Evolutionary conservation across 2,888 invertebrate genomes (phyloP), one percentile per base, ranked within the genome.

Genomic region (Tachina fera): DNA sequence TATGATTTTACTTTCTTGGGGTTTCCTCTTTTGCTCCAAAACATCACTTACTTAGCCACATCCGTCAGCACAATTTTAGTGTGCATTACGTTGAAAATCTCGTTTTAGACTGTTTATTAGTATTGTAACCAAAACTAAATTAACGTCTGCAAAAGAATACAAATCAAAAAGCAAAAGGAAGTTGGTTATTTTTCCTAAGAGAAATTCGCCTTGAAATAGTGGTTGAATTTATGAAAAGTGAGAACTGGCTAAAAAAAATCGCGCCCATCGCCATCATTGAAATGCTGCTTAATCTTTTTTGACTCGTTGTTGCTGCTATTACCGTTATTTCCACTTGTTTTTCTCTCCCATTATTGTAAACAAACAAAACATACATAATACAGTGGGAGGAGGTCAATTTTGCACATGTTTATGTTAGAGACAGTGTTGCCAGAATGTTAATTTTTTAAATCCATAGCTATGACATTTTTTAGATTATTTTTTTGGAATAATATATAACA

Each of bases 61-160:
- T 74, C 85, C 77, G 86, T 86, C 80, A 76, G 76, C 86, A 80
- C 82, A 49, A 75, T 45, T 56, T 67, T 16, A 76, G 13, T 78
- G 87, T 87, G 86, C 87, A 84, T 71, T 75, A 75, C 77, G 67
- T 72, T 75, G 61, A 68, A 76, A 86, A 80, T 83, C 65, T 80
- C 86, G 87, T 87, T 86, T 78, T 75, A 71, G 78, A 87, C 87
- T 87, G 86, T 80, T 80, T 72, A 51, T 70, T 60, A 65, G 45
- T 49, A 51, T 75, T 43, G 56, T 79, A 58, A 65, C 67, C 60
- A 84, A 71, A 81, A 61, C 77, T 68, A 43, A 61, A 63, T 72
- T 68, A 79, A 63, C 58, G 53, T 81, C 80, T 72, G 72, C 81
- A 80, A 81, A 74, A 77, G 71, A 19, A 31, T 31, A 31, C 22